Base-by-base conservation (phyloP, 2,113 vertebrate genomes). In the Oncorhynchus masou region DNA sequence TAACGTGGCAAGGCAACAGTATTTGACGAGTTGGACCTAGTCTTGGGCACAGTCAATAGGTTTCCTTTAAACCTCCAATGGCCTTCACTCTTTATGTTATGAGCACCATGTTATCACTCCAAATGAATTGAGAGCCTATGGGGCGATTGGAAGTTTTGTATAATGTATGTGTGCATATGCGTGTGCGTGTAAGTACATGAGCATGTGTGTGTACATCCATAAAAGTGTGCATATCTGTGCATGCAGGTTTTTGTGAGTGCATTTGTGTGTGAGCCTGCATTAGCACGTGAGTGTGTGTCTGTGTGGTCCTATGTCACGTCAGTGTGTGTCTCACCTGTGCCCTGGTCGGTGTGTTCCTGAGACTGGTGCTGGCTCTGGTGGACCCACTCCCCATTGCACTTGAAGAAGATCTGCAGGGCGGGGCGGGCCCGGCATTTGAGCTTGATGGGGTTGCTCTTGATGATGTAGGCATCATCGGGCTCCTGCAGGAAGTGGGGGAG, bases 311-410 rank as follows among this genome's bases (percentile, higher is more conserved):
- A 22, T 49, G 54, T 48, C 51, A 54, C 51, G 20, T n/a, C 12
- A 11, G 27, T 2, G 67, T 27, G 70, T 39, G 65, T 29, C 84
- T 87, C 89, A 99, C 97, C 97, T 90, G 97, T 97, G 31, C 90
- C 88, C 81, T 96, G 90, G 4, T 99, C 97, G 27, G 94, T 92
- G 87, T 94, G 95, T 77, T 99, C 97, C 75, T 94, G 95, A 0
- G 96, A 94, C 77, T 94, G 83, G 39, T 99, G 97, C 82, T 98
- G 96, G 22, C 96, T 97, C 83, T 99, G 97, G 75, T 99, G 97
- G 67, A 99, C 97, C 97, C 97, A 99, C 74, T 99, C 97, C 0
- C 97, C 97, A 0, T 99, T 99, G 89, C 97, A 99, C 88, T 99
- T 99, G 91, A 99, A 99, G 93, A 99, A 99, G 80, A 99, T 99